Evolutionary conservation across 2,888 invertebrate species (phyloP), one percentile per base, ranked within the genome.

Genomic region (Nymphalis c-album): DNA sequence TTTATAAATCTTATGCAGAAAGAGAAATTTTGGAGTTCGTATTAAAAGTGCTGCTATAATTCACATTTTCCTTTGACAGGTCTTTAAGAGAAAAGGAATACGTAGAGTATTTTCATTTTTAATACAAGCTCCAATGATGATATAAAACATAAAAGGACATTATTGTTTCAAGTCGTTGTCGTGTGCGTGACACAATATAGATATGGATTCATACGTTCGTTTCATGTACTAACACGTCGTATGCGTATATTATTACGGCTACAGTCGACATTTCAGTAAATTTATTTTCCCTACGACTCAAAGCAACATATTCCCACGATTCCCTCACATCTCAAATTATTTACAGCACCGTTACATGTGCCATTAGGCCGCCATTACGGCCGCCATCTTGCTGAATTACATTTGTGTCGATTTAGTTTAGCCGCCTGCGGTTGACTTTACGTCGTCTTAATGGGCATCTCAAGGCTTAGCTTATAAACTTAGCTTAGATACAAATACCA

Each of bases 311-410:
- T 67, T 66, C 63, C 60, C 51, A 63, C 57, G 67, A 47, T 57
- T 50, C 51, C 51, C 66, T 51, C 60, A 48, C 64, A 53, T 64
- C 48, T 47, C 22, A 71, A 69, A 72, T 69, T 72, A 71, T 72
- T 72, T 69, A 72, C 69, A 64, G 58, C 59, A 50, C 48, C 22
- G 60, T 86, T 82, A 86, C 81, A 85, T 78, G 80, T 78, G 74
- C 84, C 83, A 86, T 87, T 86, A 85, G 76, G 71, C 77, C 73
- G 76, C 78, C 80, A 85, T 84, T 82, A 78, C 77, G 79, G 76
- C 72, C 77, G 81, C 82, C 84, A 84, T 85, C 81, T 84, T 82
- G 81, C 74, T 73, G 78, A 81, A 83, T 85, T 83, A 82, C 83
- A 78, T 64, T 63, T 68, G 47, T 71, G 63, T 65, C 68, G 63